Conservation (phyloP, 2,888 invertebrate genomes). For the Petrophora chlorosata region DNA sequence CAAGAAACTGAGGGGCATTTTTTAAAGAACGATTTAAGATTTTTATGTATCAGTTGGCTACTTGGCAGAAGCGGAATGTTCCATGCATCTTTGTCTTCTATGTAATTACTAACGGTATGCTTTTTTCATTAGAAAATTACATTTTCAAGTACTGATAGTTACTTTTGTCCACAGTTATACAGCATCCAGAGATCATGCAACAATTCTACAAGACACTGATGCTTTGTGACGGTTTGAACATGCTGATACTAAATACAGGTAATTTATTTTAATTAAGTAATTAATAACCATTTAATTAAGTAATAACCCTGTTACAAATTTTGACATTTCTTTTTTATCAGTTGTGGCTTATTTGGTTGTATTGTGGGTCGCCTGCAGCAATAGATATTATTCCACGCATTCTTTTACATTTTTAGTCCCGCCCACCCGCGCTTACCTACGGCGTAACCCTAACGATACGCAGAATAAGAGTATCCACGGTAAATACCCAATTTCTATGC, state of each 20-base stretch:
- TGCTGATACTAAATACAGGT: constrained; percentile 53
- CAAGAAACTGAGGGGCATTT: no score
- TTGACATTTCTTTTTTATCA: not conserved
- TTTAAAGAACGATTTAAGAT: no score
- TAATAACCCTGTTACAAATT: no score
- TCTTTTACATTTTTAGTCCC: constrained; percentile 26
- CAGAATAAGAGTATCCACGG: constrained; percentile 12
- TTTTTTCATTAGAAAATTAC: no score
- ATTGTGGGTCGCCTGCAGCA: not conserved
- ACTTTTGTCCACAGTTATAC: constrained; percentile 83
- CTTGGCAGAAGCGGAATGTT: no score
- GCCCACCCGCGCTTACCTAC: constrained; percentile 10
- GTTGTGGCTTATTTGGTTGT: not conserved
- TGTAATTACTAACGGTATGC: no score
- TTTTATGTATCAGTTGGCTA: no score
- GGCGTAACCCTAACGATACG: constrained; percentile 6
- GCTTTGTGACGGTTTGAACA: constrained; percentile 83
- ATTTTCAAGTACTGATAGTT: no score
- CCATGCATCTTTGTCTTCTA: no score
- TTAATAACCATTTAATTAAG: no score
- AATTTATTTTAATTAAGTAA: no score
- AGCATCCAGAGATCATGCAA: constrained; percentile 92
- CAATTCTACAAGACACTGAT: constrained; percentile 91
- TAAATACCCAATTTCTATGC: constrained; percentile 8
- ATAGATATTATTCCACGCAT: not conserved